Evolutionary conservation across 2,888 invertebrate species (phyloP), one percentile per base, ranked within the genome.

Genomic region (Candidula unifasciata): DNA sequence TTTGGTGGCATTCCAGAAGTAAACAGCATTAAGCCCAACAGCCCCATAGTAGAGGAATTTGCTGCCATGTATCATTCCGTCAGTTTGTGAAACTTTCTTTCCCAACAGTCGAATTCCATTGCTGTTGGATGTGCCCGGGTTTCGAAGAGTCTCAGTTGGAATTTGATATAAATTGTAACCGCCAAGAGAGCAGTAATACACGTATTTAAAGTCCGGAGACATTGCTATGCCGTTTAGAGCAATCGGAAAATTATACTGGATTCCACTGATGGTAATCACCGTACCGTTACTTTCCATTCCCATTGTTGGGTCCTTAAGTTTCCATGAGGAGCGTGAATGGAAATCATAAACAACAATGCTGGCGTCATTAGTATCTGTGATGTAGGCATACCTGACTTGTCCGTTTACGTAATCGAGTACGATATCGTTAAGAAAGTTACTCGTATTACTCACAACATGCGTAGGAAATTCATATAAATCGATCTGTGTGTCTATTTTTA

Each of bases 191-290:
- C 89, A 90, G 85, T 89, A 91, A 57, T 90, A 90, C 1, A 91
- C 87, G 82, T 88, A 90, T 0, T 87, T 82, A 74, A 90, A 90
- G 78, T 90, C 89, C 1, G 89, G 88, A 0, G 90, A 89, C 85
- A 91, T 89, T 13, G 91, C 91, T 13, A 91, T 91, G 18, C 91
- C 91, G 69, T 91, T 89, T 0, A 91, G 88, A 24, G 88, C 87
- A 30, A 87, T 87, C 27, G 82, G 57, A 60, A 80, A 79, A 5
- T 81, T 85, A 33, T 86, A 85, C 13, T 86, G 74, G 18, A 86
- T 77, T 21, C 85, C 86, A 16, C 80, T 80, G 30, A 88, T 81
- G 16, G 86, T 85, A 71, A 87, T 88, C 1, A 88, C 86, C 52
- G 85, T 74, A 3, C 86, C 86, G 73, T 87, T 86, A 21, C 86